Evolutionary conservation across 2,888 invertebrate species (phyloP), one percentile per base, ranked within the genome.

Genomic region (Clusia tigrina): DNA sequence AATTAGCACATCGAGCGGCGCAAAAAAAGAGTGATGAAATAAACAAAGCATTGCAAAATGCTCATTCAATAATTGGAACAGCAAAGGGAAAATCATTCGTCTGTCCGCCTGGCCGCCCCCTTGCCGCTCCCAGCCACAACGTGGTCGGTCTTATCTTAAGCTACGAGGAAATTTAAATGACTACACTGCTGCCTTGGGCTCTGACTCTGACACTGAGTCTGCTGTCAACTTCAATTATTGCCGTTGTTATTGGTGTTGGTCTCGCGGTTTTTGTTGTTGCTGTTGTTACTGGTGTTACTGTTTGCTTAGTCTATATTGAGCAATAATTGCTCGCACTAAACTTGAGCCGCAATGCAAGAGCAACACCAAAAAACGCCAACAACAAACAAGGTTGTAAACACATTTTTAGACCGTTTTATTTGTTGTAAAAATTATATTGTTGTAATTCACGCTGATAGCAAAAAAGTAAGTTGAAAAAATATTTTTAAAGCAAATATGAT

Each of bases 361-460:
- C n/a, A n/a, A n/a, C n/a, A n/a, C n/a, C n/a, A n/a, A n/a, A n/a
- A n/a, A n/a, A n/a, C n/a, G n/a, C n/a, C n/a, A n/a, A n/a, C n/a
- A n/a, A n/a, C n/a, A 42, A 42, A 12, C 12, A 32, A 42, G 42
- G 3, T 42, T 6, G 42, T 42, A 42, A 42, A 42, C n/a, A 15
- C n/a, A n/a, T 42, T 42, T 42, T 42, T 42, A 42, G 42, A 42
- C 42, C n/a, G 6, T 6, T 17, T 10, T n/a, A n/a, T n/a, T n/a
- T 42, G 42, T 42, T 42, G 42, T 42, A n/a, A 6, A 42, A 42
- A 3, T 42, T n/a, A 15, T n/a, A 3, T 12, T 42, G 9, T 42
- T n/a, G 15, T 42, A 15, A 15, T 42, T 42, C 42, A 42, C n/a
- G 42, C n/a, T 42, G 42, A 42, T 42, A 42, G n/a, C 42, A 42